phyloP scores from a whole-genome alignment of 1,140 invertebrate genomes.

The Argopecten irradians region DNA sequence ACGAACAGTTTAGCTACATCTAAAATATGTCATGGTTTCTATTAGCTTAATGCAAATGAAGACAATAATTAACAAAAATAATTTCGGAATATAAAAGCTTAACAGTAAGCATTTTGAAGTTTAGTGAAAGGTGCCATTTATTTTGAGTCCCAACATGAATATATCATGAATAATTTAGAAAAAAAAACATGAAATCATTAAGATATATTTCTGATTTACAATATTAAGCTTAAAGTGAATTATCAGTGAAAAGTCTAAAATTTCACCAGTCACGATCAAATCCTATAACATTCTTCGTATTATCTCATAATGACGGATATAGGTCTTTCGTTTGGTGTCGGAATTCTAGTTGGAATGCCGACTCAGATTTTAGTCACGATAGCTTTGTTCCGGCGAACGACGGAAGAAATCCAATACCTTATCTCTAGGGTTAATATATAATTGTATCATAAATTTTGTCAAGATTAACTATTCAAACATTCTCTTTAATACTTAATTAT shows the following conservation, averaged over 20 bases:
- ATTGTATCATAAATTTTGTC: neutral
- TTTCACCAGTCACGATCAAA: neutral
- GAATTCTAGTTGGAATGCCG: neutral
- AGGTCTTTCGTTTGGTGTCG: neutral
- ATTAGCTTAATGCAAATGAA: neutral
- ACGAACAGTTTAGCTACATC: neutral
- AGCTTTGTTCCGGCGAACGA: neutral
- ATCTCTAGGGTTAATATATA: neutral
- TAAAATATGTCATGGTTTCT: too few relatives aligned
- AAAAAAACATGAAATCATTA: neutral
- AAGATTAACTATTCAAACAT: neutral
- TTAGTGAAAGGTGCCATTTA: neutral
- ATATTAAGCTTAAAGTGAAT: neutral
- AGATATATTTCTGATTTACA: neutral
- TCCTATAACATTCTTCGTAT: neutral
- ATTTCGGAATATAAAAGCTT: neutral
- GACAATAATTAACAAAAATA: neutral
- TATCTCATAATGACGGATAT: constrained; percentile 1
- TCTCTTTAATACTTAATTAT: neutral
- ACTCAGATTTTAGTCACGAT: neutral
- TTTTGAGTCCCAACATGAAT: neutral
- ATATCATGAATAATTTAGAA: too few relatives aligned
- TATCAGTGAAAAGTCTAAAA: neutral
- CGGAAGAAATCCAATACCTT: neutral
- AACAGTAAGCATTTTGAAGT: neutral